A percentile compares a stretch with the other conserved stretches of the same genome.
These are phyloP conservation scores for Nansenia antarctica DNA, from an alignment of 2,113 vertebrate species.

Conservation along the genomic window DNA sequence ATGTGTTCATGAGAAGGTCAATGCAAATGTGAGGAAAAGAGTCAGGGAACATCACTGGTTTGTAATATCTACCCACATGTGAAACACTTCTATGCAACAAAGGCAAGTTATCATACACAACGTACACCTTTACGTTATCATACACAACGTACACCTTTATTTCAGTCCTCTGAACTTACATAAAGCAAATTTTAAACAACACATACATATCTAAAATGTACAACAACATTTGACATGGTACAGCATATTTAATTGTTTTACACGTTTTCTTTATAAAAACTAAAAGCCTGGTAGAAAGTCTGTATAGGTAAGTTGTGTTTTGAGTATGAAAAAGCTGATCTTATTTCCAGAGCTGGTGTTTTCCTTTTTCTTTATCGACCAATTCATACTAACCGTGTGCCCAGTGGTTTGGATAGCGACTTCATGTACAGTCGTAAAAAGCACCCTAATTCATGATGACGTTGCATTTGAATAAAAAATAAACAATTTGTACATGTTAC, in stretches of 20 bases:
- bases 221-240: not conserved
- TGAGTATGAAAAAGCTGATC: conserved; percentile 9
- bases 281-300: conserved; percentile 5
- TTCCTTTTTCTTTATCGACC: conserved; percentile 3
- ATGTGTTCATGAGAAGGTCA: not conserved
- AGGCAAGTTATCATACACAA: conserved; percentile 13
- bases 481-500: conserved; percentile 45
- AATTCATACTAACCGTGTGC: not conserved
- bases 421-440: conserved; percentile 18
- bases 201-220: conserved; percentile 14
- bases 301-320: not conserved
- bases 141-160: conserved; percentile 43
- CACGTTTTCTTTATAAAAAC: conserved; percentile 15
- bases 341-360: conserved; percentile 1
- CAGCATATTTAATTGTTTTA: conserved; percentile 6
- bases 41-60: not conserved
- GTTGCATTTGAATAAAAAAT: conserved; percentile 46
- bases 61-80: not conserved
- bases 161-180: conserved; percentile 31
- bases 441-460: conserved; percentile 26
- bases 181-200: conserved; percentile 26
- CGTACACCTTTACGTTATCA: conserved; percentile 41
- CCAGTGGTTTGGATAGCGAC: conserved; percentile 22
- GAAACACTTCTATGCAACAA: not conserved
- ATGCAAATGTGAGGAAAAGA: not conserved